A percentile compares a stretch with the other conserved stretches of the same genome.
These are phyloP conservation scores for Criorhina ranunculi DNA, from an alignment of 2,888 invertebrate genomes.

Conservation along the genomic window DNA sequence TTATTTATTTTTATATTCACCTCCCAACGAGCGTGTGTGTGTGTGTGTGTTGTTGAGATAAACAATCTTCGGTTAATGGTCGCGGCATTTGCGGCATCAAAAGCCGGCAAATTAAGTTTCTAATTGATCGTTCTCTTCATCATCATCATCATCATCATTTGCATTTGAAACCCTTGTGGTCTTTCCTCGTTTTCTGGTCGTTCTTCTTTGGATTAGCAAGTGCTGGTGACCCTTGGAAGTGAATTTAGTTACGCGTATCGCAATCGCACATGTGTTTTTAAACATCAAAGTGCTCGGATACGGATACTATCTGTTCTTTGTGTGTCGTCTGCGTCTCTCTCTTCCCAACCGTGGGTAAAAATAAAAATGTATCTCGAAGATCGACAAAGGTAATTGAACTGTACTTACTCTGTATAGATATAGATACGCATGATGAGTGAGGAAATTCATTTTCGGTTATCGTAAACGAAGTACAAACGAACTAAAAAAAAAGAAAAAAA, in stretches of 20 bases:
- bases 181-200: constrained; percentile 3
- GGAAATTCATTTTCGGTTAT: constrained; percentile 69
- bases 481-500: constrained; percentile 35
- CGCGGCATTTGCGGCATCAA: neutral
- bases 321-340: constrained; percentile 14
- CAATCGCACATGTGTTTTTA: constrained; percentile 26
- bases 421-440: constrained; percentile 69
- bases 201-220: constrained; percentile 30
- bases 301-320: neutral
- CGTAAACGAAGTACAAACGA: constrained; percentile 35
- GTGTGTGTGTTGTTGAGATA: neutral
- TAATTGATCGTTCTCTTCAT: constrained; percentile 29
- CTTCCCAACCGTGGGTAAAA: constrained; percentile 21
- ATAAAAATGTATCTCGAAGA: constrained; percentile 52
- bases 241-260: constrained; percentile 22
- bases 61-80: constrained; percentile 20
- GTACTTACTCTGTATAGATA: constrained; percentile 16
- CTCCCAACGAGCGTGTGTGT: no score
- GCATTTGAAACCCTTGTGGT: neutral
- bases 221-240: constrained; percentile 37
- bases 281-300: constrained; percentile 35
- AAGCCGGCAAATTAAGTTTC: constrained; percentile 25
- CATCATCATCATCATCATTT: constrained; percentile 10
- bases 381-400: constrained; percentile 72
- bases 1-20: no score